Conservation (phyloP, 2,113 vertebrate genomes). For the Octodon degus region DNA sequence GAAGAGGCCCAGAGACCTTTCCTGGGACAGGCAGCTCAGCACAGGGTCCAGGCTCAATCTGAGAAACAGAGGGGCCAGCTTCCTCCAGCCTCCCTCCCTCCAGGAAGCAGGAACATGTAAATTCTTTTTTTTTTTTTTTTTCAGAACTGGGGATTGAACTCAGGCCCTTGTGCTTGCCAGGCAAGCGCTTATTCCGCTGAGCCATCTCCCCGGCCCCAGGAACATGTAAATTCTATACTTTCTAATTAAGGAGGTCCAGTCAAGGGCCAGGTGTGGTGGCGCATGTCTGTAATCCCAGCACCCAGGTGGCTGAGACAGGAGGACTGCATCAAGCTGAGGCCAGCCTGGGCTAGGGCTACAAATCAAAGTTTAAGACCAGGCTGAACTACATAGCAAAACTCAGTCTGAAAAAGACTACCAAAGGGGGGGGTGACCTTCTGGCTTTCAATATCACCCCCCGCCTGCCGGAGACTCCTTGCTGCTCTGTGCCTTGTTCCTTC, state of each 20-base stretch:
- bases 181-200: too few relatives aligned
- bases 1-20: background rate
- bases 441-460: background rate
- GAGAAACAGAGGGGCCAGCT: background rate
- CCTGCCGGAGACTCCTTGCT: background rate
- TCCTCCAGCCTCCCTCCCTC: background rate
- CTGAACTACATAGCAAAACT: too few relatives aligned
- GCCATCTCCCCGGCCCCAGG: too few relatives aligned
- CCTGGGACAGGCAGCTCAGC: background rate
- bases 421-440: background rate
- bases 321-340: background rate
- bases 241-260: background rate
- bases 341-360: background rate
- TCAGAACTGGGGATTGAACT: too few relatives aligned
- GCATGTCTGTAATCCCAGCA: background rate
- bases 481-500: background rate
- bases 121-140: background rate
- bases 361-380: too few relatives aligned
- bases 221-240: background rate
- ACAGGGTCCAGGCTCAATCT: background rate
- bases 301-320: background rate
- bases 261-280: background rate
- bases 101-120: background rate
- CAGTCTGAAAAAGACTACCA: too few relatives aligned
- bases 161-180: too few relatives aligned